phyloP scores from a whole-genome alignment of 2,113 vertebrate species.

The Grammomys surdaster region DNA sequence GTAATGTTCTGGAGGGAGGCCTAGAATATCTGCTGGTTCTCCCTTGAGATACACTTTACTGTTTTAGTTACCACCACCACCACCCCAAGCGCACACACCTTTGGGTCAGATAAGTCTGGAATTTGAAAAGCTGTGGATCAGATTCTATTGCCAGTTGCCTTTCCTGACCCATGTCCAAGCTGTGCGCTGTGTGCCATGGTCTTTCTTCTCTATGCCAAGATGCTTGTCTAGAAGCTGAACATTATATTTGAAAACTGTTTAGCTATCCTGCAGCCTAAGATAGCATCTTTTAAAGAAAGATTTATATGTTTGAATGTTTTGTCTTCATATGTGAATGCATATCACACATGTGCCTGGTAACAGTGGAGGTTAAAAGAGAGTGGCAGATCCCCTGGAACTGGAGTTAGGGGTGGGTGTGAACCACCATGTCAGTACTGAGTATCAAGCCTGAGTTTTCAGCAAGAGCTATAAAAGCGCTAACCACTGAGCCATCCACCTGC shows the following conservation, averaged over 20 bases:
- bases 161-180: not conserved
- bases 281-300: not conserved
- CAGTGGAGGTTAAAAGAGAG: too few relatives aligned
- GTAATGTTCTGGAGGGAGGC: not conserved
- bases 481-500: not conserved
- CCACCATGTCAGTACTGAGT: not conserved
- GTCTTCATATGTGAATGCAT: not conserved
- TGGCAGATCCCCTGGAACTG: not conserved
- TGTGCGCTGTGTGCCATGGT: not conserved
- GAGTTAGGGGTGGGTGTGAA: not conserved
- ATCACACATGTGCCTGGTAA: not conserved
- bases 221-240: not conserved
- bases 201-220: not conserved
- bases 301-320: not conserved
- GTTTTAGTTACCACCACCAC: not conserved
- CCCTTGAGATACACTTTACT: not conserved
- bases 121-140: not conserved
- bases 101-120: not conserved
- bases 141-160: not conserved
- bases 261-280: not conserved
- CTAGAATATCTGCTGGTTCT: not conserved
- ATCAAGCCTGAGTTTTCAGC: not conserved
- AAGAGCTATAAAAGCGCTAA: not conserved
- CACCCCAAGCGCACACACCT: not conserved
- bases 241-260: not conserved